Conservation (phyloP, 2,797 vertebrate species). For the Enteromius anoplus region DNA sequence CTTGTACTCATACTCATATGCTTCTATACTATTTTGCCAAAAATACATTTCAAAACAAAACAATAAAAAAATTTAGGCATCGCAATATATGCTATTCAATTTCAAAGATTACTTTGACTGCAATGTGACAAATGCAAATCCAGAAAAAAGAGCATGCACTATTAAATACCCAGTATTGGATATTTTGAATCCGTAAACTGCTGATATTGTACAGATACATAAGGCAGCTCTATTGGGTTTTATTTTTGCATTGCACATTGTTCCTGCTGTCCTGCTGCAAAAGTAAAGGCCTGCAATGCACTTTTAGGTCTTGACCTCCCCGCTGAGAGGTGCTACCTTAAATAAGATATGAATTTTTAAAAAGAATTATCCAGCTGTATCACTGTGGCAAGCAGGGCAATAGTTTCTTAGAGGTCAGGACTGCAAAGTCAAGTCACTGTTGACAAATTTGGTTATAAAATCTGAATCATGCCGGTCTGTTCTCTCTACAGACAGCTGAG, state of each 20-base stretch:
- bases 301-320: slow-evolving; percentile 18
- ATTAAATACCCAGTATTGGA: too few relatives aligned
- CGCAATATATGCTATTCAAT: neutral
- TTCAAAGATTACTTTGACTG: neutral
- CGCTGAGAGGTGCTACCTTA: neutral
- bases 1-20: too few relatives aligned
- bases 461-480: slow-evolving; percentile 23
- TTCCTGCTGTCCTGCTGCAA: neutral
- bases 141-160: neutral
- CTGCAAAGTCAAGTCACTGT: slow-evolving; percentile 15
- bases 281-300: neutral
- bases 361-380: slow-evolving; percentile 8
- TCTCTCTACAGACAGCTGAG: slow-evolving; percentile 42
- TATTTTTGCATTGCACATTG: neutral
- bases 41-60: too few relatives aligned
- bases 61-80: neutral
- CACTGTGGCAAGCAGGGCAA: slow-evolving; percentile 16
- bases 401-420: slow-evolving; percentile 39
- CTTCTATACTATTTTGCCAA: too few relatives aligned
- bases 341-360: slow-evolving; percentile 11
- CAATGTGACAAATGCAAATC: neutral
- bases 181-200: neutral
- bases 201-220: neutral
- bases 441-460: slow-evolving; percentile 53
- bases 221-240: neutral